These are phyloP conservation scores for Leptatherina wallacei DNA, from an alignment of 2,797 vertebrate genomes.

Conservation along the genomic window DNA sequence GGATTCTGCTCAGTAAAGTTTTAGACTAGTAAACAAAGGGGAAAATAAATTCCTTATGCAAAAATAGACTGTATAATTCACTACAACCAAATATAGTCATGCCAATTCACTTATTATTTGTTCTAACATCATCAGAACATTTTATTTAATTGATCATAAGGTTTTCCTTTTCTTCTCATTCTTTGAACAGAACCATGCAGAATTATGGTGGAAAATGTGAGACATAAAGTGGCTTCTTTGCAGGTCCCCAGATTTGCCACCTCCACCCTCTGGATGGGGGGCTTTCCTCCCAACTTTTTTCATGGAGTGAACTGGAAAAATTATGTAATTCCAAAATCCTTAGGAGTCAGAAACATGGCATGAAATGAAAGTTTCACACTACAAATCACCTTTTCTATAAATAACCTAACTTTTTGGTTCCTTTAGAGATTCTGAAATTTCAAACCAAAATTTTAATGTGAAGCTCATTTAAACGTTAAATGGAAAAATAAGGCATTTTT, in stretches of 20 bases:
- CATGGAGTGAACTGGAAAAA: conserved; percentile 17
- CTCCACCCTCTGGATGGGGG: conserved; percentile 17
- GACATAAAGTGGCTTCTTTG: conserved; percentile 25
- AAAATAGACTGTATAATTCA: conserved; percentile 32
- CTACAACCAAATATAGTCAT: not conserved
- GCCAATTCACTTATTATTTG: conserved; percentile 3
- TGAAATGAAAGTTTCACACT: conserved; percentile 4
- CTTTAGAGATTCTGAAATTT: not conserved
- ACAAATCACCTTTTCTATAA: not conserved
- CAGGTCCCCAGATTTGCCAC: conserved; percentile 24
- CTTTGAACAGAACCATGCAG: conserved; percentile 12
- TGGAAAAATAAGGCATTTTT: not conserved
- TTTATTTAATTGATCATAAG: not conserved
- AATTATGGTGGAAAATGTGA: conserved; percentile 37
- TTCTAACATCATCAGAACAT: not conserved
- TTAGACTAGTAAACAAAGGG: conserved; percentile 15
- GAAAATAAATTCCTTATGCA: conserved; percentile 33
- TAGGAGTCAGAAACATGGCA: not conserved
- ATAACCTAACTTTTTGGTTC: not conserved
- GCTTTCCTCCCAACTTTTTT: conserved; percentile 24
- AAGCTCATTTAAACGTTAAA: not conserved
- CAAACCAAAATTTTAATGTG: not conserved
- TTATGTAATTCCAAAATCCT: conserved; percentile 5
- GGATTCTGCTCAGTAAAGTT: not conserved
- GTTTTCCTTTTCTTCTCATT: conserved; percentile 3